Base-by-base conservation (phyloP, 2,113 vertebrate species). In the Syngnathoides biaculeatus region DNA sequence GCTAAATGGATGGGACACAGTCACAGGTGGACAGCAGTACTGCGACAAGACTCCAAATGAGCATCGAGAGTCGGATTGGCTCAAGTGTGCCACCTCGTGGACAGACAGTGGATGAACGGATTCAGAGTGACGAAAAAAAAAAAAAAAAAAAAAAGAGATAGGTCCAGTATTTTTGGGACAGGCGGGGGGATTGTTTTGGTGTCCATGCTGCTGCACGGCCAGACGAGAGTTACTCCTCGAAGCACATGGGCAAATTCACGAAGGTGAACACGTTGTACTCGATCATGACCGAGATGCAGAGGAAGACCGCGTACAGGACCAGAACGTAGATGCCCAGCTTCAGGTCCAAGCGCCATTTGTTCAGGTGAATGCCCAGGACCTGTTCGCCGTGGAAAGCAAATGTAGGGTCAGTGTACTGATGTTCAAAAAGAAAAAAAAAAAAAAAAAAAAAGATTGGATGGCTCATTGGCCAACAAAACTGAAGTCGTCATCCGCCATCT, bases 221-320 rank as follows among this genome's bases (percentile, higher is more conserved):
- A 38, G 73, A 73, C 22, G 73, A 38, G 73, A 73, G 84, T 78
- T 94, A 92, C 5, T 93, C 92, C 79, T 96, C 95, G 70, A 83
- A 89, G 90, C 97, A 99, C 96, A 98, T 99, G 77, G 97, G 97
- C 80, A 98, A 88, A 92, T 99, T 99, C 94, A 99, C 95, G 52
- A 99, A 99, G 70, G 96, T 99, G 92, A 99, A 99, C 86, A 99
- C 94, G 19, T 99, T 99, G 85, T 94, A 99, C 80, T 99, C 97
- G 67, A 99, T 99, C 93, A 99, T 92, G 87, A 98, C 91, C 61
- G 97, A 99, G 90, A 98, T 93, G 89, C 95, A 98, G 84, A 99
- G 83, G 92, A 99, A 99, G 88, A 99, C 0, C 3, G 87, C 94
- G 22, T 99, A 98, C 71, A 99, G 93, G 63, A 93, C 43, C 64